Conservation (phyloP, 1,140 invertebrate genomes). For the Frieseomelitta varia region DNA sequence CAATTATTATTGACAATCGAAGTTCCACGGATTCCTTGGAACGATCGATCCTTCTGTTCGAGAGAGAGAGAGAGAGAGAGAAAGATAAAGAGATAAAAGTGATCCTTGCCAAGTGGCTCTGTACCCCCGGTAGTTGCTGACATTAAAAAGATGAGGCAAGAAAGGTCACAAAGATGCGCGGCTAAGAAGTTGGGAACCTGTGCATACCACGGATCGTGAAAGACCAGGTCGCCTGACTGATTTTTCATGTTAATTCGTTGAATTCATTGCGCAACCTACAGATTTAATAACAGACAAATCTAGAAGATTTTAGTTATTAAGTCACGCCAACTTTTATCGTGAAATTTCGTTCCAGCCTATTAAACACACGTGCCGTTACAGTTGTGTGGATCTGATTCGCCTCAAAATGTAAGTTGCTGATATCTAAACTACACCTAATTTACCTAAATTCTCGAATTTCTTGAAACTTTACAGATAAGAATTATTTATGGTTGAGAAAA, state of each 20-base stretch:
- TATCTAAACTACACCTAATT: not conserved
- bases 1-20: constrained; percentile 16
- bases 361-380: no score
- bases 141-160: constrained; percentile 51
- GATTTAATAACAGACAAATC: no score
- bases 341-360: no score
- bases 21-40: constrained; percentile 14
- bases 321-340: no score
- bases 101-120: not conserved
- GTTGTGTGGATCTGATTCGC: not conserved
- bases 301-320: no score
- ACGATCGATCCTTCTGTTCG: not conserved
- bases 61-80: no score
- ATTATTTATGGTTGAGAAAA: not conserved
- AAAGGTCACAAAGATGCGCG: constrained; percentile 29
- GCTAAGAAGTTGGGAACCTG: constrained; percentile 5
- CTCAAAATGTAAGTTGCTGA: not conserved
- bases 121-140: constrained; percentile 30
- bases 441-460: not conserved
- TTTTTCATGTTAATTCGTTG: constrained; percentile 5
- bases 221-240: constrained; percentile 33
- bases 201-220: constrained; percentile 39
- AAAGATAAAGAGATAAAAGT: not conserved
- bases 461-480: no score
- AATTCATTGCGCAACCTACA: not conserved